Evolutionary conservation across 2,888 invertebrate genomes (phyloP), one percentile per base, ranked within the genome.

Genomic region (Eupeodes latifasciatus): DNA sequence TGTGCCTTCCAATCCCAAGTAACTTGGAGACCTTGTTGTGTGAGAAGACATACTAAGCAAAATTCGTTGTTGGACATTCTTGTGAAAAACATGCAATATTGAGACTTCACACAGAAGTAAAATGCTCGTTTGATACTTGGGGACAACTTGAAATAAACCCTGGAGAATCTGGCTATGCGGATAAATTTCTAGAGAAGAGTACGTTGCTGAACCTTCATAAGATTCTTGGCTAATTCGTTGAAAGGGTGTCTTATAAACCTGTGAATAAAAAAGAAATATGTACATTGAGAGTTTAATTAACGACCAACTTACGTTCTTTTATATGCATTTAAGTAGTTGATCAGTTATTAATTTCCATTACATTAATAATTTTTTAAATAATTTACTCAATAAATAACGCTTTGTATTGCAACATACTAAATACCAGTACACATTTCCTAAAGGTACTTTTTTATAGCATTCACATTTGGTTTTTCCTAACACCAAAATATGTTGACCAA

Each of bases 21-120:
- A 91, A 90, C 93, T 94, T 69, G 94, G 94, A 61, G 93, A 93
- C 79, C 92, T 92, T 62, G 94, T 94, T 61, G 94, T 93, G 72
- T 92, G 91, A 80, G 93, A 92, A 77, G 92, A 91, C 81, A 91
- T 91, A 89, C 92, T 93, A 36, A 94, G 91, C 51, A 91, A 90
- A 64, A 94, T 92, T 89, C 93, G 92, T 90, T 93, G 92, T 89
- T 93, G 93, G 51, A 93, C 93, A 86, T 92, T 94, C 91, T 94
- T 94, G 90, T 94, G 93, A 90, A 93, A 94, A 19, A 94, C 92
- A 81, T 93, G 93, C 79, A 93, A 90, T 81, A 94, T 93, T 82
- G 93, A 93, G 12, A 93, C 93, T 89, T 93, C 93, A 83, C 94
- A 94, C 78, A 93, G 91, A 64, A 94, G 90, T 81, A 92, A 72